A percentile compares a stretch with the other conserved stretches of the same genome.
phyloP scores from a whole-genome alignment of 1,140 invertebrate species.

The Scaptodrosophila lebanonensis region DNA sequence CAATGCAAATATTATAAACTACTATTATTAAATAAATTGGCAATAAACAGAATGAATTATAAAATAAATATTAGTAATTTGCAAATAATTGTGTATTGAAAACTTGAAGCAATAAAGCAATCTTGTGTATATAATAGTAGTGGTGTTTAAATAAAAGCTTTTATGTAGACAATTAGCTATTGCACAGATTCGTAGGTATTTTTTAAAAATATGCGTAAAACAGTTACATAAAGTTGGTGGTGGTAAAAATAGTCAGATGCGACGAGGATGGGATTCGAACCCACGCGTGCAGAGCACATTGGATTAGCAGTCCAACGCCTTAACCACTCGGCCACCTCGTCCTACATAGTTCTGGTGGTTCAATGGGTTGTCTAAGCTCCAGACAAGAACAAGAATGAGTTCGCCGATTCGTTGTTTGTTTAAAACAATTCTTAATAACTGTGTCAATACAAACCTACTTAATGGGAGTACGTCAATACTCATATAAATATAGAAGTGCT shows the following conservation, averaged over 20 bases:
- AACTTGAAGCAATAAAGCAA: not conserved
- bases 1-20: too few species aligned
- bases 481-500: constrained; percentile 19
- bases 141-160: too few species aligned
- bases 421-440: constrained; percentile 22
- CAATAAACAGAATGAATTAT: too few species aligned
- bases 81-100: not conserved
- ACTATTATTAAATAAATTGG: too few species aligned
- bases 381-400: too few species aligned
- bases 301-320: constrained; percentile 91
- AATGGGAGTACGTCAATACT: constrained; percentile 7
- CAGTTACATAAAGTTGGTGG: too few species aligned
- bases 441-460: constrained; percentile 47
- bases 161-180: too few species aligned
- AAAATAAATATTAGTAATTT: too few species aligned
- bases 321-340: constrained; percentile 94
- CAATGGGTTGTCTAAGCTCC: constrained; percentile 17
- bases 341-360: constrained; percentile 50
- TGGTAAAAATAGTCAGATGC: constrained; percentile 51
- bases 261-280: constrained; percentile 94
- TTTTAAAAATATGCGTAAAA: too few species aligned
- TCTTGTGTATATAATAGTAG: too few species aligned
- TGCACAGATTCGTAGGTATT: too few species aligned
- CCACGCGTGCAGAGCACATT: constrained; percentile 87
- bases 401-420: constrained; percentile 25